Conservation (phyloP, 2,797 vertebrate genomes). For the Coilia nasus region DNA sequence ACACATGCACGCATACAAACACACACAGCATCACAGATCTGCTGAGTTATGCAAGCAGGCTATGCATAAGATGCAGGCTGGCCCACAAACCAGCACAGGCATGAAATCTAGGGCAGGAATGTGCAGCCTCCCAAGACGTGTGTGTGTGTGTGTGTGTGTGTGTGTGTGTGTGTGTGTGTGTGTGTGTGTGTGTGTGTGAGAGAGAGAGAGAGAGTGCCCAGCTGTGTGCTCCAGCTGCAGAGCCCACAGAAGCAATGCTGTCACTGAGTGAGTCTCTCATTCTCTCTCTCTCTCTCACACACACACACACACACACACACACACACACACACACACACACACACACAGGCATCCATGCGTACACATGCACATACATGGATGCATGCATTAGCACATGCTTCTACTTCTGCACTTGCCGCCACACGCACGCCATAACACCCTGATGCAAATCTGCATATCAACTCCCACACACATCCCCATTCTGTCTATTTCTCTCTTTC, state of each 20-base stretch:
- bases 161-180: not conserved
- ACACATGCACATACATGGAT: not conserved
- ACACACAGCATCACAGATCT: constrained; percentile 61
- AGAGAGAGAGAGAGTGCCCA: no score
- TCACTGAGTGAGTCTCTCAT: constrained; percentile 50
- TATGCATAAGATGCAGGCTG: constrained; percentile 54
- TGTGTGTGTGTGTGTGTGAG: no score
- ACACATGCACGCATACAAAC: constrained; percentile 29
- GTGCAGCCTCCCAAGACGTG: constrained; percentile 64
- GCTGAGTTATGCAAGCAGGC: constrained; percentile 63
- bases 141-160: not conserved
- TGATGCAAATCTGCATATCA: constrained; percentile 22
- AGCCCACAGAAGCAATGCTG: constrained; percentile 55
- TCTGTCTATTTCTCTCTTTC: no score
- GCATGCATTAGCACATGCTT: no score
- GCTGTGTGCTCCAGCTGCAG: constrained; percentile 53
- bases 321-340: not conserved
- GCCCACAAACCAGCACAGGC: constrained; percentile 69
- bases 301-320: no score
- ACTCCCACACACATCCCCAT: not conserved
- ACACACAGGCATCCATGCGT: not conserved
- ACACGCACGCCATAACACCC: not conserved
- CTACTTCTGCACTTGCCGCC: not conserved
- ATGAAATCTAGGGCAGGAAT: constrained; percentile 68
- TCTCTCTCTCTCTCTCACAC: no score